Evolutionary conservation across 2,797 vertebrate genomes (phyloP).

Genomic region (Leucoraja ocellata): DNA sequence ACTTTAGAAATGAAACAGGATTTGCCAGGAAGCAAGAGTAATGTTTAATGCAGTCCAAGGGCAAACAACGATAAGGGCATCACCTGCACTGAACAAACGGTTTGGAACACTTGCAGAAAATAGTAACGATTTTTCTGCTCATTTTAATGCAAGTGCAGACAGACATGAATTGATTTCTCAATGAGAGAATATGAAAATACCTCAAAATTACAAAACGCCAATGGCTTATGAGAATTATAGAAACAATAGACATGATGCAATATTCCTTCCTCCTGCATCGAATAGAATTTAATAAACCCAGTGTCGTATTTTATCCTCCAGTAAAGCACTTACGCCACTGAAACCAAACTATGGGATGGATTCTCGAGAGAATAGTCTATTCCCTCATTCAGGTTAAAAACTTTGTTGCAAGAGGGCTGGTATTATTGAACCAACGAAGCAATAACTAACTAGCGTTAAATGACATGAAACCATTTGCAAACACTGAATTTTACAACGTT

Average conservation of each 20-base stretch:
- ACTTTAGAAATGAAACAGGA: background rate
- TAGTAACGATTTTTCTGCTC: background rate
- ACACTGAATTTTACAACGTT: background rate
- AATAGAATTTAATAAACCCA: background rate
- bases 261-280: background rate
- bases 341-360: background rate
- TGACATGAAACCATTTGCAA: background rate
- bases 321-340: background rate
- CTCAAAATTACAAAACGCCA: background rate
- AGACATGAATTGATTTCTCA: constrained; percentile 1
- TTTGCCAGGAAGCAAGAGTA: background rate
- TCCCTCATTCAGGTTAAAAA: background rate
- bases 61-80: background rate
- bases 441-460: background rate
- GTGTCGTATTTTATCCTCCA: background rate
- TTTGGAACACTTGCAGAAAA: background rate
- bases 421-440: background rate
- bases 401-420: background rate
- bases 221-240: background rate
- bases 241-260: background rate
- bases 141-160: background rate
- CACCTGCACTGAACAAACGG: background rate
- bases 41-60: background rate
- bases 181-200: background rate
- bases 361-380: background rate